phyloP scores from a whole-genome alignment of 2,797 vertebrate species.

The Fratercula arctica region DNA sequence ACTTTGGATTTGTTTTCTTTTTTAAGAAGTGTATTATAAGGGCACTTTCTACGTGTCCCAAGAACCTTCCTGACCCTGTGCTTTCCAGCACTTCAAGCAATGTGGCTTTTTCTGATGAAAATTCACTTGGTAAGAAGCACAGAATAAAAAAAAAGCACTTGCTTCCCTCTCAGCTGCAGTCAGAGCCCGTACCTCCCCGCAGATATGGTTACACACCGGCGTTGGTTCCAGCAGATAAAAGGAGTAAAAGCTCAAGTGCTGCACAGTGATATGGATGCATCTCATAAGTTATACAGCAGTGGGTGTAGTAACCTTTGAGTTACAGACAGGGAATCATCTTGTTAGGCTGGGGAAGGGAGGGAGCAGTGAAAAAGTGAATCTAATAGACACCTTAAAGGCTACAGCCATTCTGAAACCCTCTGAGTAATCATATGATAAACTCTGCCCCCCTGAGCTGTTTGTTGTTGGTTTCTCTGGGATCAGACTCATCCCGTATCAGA shows the following conservation, averaged over 20 bases:
- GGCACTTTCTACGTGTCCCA: neutral
- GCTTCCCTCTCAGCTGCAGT: neutral
- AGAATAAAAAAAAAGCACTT: neutral
- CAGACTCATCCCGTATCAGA: neutral
- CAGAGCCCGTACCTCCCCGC: neutral
- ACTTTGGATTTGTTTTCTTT: neutral
- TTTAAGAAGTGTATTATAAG: neutral
- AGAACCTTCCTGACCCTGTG: neutral
- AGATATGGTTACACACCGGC: rapidly evolving
- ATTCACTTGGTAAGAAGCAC: neutral
- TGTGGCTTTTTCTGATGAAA: neutral
- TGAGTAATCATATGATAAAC: neutral
- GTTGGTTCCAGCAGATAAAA: neutral
- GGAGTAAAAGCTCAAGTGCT: neutral
- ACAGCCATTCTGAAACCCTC: neutral
- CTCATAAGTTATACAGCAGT: neutral
- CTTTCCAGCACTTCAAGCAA: neutral
- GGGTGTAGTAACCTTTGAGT: neutral
- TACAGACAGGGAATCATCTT: neutral
- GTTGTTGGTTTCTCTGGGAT: neutral
- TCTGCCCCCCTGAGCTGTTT: neutral
- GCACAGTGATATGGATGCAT: rapidly evolving
- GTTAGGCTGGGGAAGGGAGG: neutral
- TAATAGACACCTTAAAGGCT: neutral
- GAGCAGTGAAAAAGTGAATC: neutral